A percentile compares a stretch with the other conserved stretches of the same genome.
Conservation (phyloP, 2,888 invertebrate genomes). For the Anaspis maculata region DNA sequence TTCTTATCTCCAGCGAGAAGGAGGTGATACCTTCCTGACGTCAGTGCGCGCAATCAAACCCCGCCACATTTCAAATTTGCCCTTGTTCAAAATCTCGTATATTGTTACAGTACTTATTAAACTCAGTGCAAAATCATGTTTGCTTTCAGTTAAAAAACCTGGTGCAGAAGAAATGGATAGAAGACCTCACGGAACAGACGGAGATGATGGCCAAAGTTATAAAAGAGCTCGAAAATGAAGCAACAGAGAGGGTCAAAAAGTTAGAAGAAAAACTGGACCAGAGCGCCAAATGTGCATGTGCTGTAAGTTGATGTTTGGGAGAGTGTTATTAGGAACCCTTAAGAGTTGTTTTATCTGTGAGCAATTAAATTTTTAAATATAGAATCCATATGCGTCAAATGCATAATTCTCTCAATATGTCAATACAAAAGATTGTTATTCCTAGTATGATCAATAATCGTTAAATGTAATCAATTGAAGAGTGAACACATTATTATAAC, state of each 20-base stretch:
- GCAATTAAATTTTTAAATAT: too few species aligned
- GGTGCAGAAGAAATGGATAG: slow-evolving; percentile 57
- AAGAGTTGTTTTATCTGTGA: slow-evolving; percentile 1
- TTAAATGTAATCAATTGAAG: too few species aligned
- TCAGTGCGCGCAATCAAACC: slow-evolving; percentile 1
- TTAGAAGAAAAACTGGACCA: slow-evolving; percentile 47
- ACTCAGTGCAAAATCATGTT: neutral
- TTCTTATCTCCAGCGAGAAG: too few species aligned
- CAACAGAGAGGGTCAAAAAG: slow-evolving; percentile 49
- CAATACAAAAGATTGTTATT: too few species aligned
- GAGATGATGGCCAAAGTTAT: slow-evolving; percentile 56
- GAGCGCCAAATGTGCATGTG: slow-evolving; percentile 38
- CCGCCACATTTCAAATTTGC: slow-evolving; percentile 4
- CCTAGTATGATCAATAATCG: too few species aligned
- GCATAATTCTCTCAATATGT: too few species aligned
- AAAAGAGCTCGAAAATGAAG: slow-evolving; percentile 59
- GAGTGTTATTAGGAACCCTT: neutral
- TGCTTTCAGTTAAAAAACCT: slow-evolving; percentile 52
- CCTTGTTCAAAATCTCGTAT: slow-evolving; percentile 3
- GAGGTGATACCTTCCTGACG: too few species aligned
- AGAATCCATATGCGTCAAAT: too few species aligned
- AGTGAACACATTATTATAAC: too few species aligned
- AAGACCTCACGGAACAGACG: slow-evolving; percentile 61
- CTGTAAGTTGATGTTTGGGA: slow-evolving; percentile 28
- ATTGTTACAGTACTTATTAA: neutral